Evolutionary conservation across 2,888 invertebrate species (phyloP), one percentile per base, ranked within the genome.

Genomic region (Reticulitermes lucifugus): DNA sequence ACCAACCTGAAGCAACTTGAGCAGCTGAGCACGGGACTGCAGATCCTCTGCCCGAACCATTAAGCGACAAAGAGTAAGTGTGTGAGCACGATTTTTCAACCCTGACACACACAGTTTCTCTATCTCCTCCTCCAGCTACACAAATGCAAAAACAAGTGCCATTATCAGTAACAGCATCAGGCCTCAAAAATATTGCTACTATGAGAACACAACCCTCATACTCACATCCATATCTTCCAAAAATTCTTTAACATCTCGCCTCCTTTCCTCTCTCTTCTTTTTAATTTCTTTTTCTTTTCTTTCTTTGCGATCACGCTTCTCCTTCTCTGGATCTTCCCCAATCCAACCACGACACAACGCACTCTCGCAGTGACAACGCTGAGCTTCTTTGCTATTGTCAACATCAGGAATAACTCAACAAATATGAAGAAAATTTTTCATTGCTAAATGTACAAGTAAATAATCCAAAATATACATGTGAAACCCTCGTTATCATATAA

Each of bases 311-410:
- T 83, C 87, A 80, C 83, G 87, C 86, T 84, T 88, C 82, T 29
- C 88, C 89, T 60, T 89, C 89, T 82, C 95, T 0, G 97, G 97
- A 88, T 97, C 96, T 84, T 96, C 96, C 0, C 99, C 99, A 87
- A 99, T 97, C 96, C 97, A 98, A 0, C 99, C 99, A 43, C 98
- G 95, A 90, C 99, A 99, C 88, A 94, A 95, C 18, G 93, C 89
- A 0, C 98, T 94, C 88, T 97, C 98, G 91, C 99, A 99, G 90
- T 94, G 98, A 91, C 99, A 99, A 87, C 96, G 95, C 91, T 99
- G 99, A 0, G 99, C 98, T 90, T 97, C 97, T 91, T 98, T 96
- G 10, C 98, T 87, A 41, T 91, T 86, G 82, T 79, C 60, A 51
- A 87, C 82, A 59, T 73, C 10, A 21, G 9, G 41, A 25, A 65